A percentile compares a stretch with the other conserved stretches of the same genome.
Conservation (phyloP, 2,113 vertebrate genomes). For the Synodontis membranacea region DNA sequence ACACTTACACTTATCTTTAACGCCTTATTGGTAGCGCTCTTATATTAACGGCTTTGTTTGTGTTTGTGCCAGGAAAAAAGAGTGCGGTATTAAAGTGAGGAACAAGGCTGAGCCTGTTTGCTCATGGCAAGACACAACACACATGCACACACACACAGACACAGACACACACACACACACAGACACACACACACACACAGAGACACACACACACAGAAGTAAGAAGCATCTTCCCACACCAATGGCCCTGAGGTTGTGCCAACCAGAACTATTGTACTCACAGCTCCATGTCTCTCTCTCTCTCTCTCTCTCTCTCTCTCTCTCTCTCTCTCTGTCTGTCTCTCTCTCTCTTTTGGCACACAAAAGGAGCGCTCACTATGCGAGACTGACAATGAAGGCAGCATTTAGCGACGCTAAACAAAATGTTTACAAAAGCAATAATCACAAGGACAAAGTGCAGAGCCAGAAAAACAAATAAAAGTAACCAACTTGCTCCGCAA, state of each 20-base stretch:
- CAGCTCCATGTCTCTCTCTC: conserved; percentile 57
- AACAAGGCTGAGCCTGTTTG: conserved; percentile 10
- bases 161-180: conserved; percentile 21
- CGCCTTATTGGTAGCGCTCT: background rate
- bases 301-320: conserved; percentile 63
- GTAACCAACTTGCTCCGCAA: conserved; percentile 55
- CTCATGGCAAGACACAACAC: background rate
- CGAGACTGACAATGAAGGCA: conserved; percentile 71
- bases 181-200: conserved; percentile 31
- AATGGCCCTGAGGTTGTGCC: conserved; percentile 70
- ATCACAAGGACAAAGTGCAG: conserved; percentile 67
- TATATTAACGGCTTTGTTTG: conserved; percentile 16
- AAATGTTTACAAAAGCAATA: conserved; percentile 68
- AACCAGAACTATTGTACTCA: conserved; percentile 75
- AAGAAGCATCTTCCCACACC: conserved; percentile 71
- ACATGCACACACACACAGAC: background rate
- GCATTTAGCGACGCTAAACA: conserved; percentile 73
- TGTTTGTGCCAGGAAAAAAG: conserved; percentile 5
- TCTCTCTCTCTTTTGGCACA: conserved; percentile 68
- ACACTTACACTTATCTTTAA: conserved; percentile 2
- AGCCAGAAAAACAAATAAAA: conserved; percentile 65
- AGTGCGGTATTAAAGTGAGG: background rate
- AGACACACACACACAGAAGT: conserved; percentile 10
- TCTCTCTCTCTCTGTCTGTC: conserved; percentile 55
- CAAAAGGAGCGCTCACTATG: conserved; percentile 74